Percentiles rank a stretch among this genome's conserved stretches.
phyloP scores from a whole-genome alignment of 1,140 invertebrate species.

The Lanistes nyassanus region DNA sequence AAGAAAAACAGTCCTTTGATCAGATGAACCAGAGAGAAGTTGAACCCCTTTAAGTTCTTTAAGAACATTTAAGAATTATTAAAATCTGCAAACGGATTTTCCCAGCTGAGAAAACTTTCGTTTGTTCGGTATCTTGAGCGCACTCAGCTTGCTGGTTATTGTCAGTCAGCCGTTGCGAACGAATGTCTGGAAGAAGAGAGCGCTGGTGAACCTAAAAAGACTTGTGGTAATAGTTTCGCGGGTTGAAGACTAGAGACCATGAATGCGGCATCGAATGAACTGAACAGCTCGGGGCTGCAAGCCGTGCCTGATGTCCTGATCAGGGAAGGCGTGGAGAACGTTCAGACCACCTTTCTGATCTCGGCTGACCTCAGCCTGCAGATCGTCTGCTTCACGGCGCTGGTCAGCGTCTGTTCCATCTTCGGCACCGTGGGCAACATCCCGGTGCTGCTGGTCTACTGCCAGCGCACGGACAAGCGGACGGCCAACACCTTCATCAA shows the following conservation, averaged over 20 bases:
- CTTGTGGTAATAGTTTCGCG: not conserved
- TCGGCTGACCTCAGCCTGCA: not conserved
- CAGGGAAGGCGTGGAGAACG: not conserved
- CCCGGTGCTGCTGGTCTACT: constrained; percentile 51
- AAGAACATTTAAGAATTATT: too few relatives aligned
- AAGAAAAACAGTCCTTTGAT: too few relatives aligned
- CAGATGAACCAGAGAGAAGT: too few relatives aligned
- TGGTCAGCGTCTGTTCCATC: constrained; percentile 40
- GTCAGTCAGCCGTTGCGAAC: not conserved
- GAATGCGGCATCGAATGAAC: not conserved
- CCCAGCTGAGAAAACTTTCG: too few relatives aligned
- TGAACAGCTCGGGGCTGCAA: not conserved
- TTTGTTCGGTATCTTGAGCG: too few relatives aligned
- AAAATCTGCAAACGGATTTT: too few relatives aligned
- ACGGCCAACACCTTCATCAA: constrained; percentile 53
- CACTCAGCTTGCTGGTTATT: too few relatives aligned
- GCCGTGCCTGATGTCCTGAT: not conserved
- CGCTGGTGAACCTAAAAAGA: not conserved
- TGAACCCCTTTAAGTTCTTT: too few relatives aligned
- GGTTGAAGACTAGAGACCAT: not conserved
- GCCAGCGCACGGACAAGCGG: constrained; percentile 37
- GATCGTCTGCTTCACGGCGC: constrained; percentile 31
- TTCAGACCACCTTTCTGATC: not conserved
- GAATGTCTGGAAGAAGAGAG: not conserved
- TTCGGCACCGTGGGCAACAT: constrained; percentile 50